Conservation (phyloP, 2,888 invertebrate species). For the Adela reaumurella region DNA sequence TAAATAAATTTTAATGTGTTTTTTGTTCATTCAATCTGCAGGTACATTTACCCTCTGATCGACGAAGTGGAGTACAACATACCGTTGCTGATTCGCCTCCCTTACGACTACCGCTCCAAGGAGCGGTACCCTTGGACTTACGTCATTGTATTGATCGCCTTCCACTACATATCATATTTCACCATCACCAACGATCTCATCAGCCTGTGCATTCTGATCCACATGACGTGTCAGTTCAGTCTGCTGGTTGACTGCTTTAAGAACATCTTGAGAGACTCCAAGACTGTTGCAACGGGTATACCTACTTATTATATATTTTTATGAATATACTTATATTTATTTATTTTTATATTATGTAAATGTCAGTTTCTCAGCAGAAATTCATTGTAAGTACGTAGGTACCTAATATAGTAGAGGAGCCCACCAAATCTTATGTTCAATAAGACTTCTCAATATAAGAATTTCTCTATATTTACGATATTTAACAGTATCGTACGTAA, state of each 20-base stretch:
- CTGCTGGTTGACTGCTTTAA: slow-evolving; percentile 33
- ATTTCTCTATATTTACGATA: too few species aligned
- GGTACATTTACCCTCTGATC: slow-evolving; percentile 26
- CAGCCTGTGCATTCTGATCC: slow-evolving; percentile 32
- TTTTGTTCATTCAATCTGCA: slow-evolving; percentile 18
- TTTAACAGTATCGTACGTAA: too few species aligned
- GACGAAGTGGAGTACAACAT: slow-evolving; percentile 39
- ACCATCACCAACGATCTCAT: slow-evolving; percentile 36
- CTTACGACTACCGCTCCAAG: slow-evolving; percentile 23
- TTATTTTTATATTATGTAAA: too few species aligned
- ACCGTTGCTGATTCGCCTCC: slow-evolving; percentile 24
- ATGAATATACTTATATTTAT: too few species aligned
- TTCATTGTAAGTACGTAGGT: too few species aligned
- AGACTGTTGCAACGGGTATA: not conserved
- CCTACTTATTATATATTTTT: too few species aligned
- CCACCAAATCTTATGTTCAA: too few species aligned
- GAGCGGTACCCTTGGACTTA: slow-evolving; percentile 23
- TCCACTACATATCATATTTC: slow-evolving; percentile 27
- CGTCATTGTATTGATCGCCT: slow-evolving; percentile 19
- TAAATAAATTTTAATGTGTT: too few species aligned
- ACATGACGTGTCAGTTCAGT: slow-evolving; percentile 32
- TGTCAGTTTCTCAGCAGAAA: too few species aligned
- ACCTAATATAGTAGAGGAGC: too few species aligned
- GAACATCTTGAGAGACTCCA: slow-evolving; percentile 25
- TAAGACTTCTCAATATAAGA: too few species aligned